Percentiles rank a stretch among this genome's conserved stretches.
Evolutionary conservation across 2,888 invertebrate genomes (phyloP).

Genomic region (Congeria kusceri): DNA sequence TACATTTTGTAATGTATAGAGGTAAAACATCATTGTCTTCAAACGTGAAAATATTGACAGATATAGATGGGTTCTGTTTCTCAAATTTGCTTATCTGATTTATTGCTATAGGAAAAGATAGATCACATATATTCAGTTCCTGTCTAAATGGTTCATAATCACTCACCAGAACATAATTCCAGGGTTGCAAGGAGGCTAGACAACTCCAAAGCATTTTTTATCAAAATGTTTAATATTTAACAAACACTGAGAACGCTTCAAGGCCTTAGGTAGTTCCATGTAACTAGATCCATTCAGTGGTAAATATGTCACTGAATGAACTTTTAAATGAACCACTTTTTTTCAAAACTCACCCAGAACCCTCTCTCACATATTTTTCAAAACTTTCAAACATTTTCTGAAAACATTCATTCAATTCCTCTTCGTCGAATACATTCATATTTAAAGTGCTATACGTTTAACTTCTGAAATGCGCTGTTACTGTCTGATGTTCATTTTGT

Average conservation of each 20-base stretch:
- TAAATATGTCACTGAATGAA: conserved; percentile 49
- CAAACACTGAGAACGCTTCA: conserved; percentile 13
- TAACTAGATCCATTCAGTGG: conserved; percentile 51
- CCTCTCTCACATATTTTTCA: conserved; percentile 57
- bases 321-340: conserved; percentile 37
- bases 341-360: conserved; percentile 57
- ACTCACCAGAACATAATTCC: conserved; percentile 30
- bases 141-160: conserved; percentile 28
- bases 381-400: conserved; percentile 59
- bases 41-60: conserved; percentile 44
- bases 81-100: conserved; percentile 50
- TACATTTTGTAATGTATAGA: too few relatives aligned
- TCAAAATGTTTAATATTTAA: conserved; percentile 46
- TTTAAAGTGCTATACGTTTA: too few relatives aligned
- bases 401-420: too few relatives aligned
- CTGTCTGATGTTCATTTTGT: too few relatives aligned
- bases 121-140: conserved; percentile 34
- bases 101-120: conserved; percentile 31
- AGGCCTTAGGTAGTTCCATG: conserved; percentile 31
- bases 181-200: conserved; percentile 44
- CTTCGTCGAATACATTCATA: too few relatives aligned
- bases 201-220: conserved; percentile 48
- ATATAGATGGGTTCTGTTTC: conserved; percentile 43
- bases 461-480: too few relatives aligned
- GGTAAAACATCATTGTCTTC: conserved; percentile 34